Evolutionary conservation across 1,140 invertebrate species (phyloP).

Genomic region (Bombus sibiricus): DNA sequence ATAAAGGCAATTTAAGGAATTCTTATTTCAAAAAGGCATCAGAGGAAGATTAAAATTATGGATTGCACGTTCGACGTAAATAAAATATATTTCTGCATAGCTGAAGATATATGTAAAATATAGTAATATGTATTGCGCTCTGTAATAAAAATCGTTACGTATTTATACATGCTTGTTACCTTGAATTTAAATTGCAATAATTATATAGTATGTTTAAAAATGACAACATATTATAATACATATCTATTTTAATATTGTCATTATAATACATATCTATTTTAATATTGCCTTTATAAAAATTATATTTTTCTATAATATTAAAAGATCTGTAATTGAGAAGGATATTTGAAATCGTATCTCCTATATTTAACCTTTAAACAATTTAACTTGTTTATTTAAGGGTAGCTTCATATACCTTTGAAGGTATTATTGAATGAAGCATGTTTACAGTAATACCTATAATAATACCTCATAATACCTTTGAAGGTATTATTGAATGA

Average conservation of each 20-base stretch:
- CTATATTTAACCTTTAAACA: neutral
- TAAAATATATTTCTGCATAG: neutral
- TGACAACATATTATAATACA: neutral
- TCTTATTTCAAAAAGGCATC: too few relatives aligned
- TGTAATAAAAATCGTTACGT: too few relatives aligned
- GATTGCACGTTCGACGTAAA: neutral
- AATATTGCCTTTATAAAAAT: neutral
- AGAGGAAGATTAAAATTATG: neutral
- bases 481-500: neutral
- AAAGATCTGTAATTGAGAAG: neutral
- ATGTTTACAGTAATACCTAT: too few relatives aligned
- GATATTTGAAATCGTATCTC: neutral
- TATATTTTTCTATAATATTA: neutral
- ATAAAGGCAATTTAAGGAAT: neutral
- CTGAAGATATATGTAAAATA: too few relatives aligned
- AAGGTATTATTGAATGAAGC: too few relatives aligned
- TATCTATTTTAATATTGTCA: neutral
- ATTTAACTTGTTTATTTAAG: neutral
- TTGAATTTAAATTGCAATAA: neutral
- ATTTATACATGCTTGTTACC: neutral
- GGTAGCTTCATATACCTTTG: too few relatives aligned
- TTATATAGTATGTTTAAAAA: neutral
- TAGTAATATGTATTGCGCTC: too few relatives aligned
- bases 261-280: neutral
- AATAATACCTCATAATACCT: too few relatives aligned